Evolutionary conservation across 2,113 vertebrate species (phyloP).

Genomic region (Boleophthalmus pectinirostris): DNA sequence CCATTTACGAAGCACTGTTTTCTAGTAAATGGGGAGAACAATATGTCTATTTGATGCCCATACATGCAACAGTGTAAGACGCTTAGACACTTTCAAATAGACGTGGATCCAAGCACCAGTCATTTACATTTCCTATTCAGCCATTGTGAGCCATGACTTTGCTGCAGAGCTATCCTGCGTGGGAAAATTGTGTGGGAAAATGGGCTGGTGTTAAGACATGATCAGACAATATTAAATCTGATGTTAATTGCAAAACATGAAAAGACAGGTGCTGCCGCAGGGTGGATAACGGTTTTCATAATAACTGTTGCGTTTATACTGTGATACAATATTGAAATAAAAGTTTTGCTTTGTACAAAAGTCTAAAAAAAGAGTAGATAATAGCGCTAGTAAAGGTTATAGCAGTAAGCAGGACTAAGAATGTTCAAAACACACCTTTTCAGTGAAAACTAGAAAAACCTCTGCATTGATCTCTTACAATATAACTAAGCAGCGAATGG

Average conservation of each 20-base stretch:
- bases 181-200: conserved; percentile 40
- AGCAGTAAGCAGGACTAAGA: neutral
- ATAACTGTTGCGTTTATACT: neutral
- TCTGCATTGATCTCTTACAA: neutral
- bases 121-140: neutral
- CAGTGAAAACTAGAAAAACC: neutral
- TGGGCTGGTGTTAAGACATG: conserved; percentile 7
- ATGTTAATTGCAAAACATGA: conserved; percentile 36
- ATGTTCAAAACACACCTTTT: neutral
- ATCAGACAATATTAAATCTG: conserved; percentile 15
- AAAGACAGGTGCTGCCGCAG: conserved; percentile 32
- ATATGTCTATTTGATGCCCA: conserved; percentile 14
- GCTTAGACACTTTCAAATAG: neutral
- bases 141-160: neutral
- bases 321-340: neutral
- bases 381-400: no score
- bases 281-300: conserved; percentile 16
- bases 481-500: no score
- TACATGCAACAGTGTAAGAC: neutral
- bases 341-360: no score
- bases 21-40: conserved; percentile 24
- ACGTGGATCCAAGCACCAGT: neutral
- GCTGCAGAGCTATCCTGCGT: conserved; percentile 12
- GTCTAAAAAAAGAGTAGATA: no score
- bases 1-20: conserved; percentile 8